These are phyloP conservation scores for Montifringilla adamsi DNA, from an alignment of 2,113 vertebrate genomes.

Conservation along the genomic window DNA sequence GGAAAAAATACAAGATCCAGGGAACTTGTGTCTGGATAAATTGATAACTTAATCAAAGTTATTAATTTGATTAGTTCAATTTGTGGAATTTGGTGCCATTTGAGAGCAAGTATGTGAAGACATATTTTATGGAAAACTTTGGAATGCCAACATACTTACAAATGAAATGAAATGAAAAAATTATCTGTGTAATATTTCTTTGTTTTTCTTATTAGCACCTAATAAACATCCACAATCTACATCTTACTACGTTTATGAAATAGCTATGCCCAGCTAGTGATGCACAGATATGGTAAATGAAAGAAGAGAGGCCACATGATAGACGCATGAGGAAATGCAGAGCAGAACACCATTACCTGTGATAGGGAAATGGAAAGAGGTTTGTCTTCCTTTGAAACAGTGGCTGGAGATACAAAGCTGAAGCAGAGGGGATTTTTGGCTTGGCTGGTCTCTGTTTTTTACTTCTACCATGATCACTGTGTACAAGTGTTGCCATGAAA, in stretches of 20 bases:
- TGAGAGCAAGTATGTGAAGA: background rate
- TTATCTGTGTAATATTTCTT: background rate
- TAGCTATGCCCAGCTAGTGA: no score
- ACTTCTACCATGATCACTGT: no score
- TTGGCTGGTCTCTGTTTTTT: background rate
- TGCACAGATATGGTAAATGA: background rate
- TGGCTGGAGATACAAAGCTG: background rate
- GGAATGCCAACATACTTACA: background rate
- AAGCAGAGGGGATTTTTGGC: background rate
- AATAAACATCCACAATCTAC: background rate
- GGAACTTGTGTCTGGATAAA: background rate
- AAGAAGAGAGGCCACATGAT: background rate
- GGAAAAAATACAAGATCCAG: background rate
- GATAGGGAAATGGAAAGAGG: background rate
- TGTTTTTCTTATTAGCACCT: background rate
- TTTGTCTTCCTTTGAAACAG: background rate
- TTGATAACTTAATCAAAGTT: background rate
- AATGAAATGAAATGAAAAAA: background rate
- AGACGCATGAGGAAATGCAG: background rate
- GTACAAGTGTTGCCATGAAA: background rate
- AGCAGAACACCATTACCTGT: background rate
- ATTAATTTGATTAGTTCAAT: background rate
- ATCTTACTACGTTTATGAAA: background rate
- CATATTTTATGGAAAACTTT: background rate
- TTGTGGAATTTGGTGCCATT: background rate